Evolutionary conservation across 2,797 vertebrate species (phyloP), one percentile per base, ranked within the genome.

Genomic region (Ptychobarbus kaznakovi): DNA sequence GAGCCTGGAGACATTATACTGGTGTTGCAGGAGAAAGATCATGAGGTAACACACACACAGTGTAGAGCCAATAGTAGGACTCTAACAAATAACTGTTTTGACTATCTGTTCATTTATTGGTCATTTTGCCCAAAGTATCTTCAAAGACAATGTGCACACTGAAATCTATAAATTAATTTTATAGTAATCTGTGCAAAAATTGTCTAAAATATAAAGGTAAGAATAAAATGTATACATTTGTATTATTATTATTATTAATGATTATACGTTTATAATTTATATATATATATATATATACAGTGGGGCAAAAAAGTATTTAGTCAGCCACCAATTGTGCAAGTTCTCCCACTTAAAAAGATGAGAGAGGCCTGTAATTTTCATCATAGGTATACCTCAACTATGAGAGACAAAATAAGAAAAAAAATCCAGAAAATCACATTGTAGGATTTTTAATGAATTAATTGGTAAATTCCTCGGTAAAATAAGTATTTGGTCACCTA

Each of bases 1-100:
- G 98, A 99, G 90, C 98, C 98, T 18, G 98, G 98, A 5, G 98
- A 99, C 88, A 99, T 99, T 78, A 96, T 99, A 80, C 96, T 99
- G 87, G 94, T 99, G 85, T 95, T 99, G 83, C 98, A 99, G 89
- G 98, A 99, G 91, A 99, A 98, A 85, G 98, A 99, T 65, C 95
- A 99, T 81, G 98, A 99, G 97, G 98, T 99, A 93, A 95, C 68
- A 61, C 70, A 28, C 25, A 32, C 13, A 16, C 15, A 44, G 9
- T 28, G 4, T 28, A 28, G 4, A 42, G 15, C 10, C 38, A 38
- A 58, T 79, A 44, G 40, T 66, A 46, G 25, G 18, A 35, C 28
- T 3, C 73, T 20, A n/a, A 58, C 56, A 51, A 32, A 32, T 1
- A 35, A 38, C 73, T 56, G 15, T 28, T 73, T 25, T 28, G n/a